Evolutionary conservation across 2,797 vertebrate species (phyloP).

Genomic region (Amniataba percoides): DNA sequence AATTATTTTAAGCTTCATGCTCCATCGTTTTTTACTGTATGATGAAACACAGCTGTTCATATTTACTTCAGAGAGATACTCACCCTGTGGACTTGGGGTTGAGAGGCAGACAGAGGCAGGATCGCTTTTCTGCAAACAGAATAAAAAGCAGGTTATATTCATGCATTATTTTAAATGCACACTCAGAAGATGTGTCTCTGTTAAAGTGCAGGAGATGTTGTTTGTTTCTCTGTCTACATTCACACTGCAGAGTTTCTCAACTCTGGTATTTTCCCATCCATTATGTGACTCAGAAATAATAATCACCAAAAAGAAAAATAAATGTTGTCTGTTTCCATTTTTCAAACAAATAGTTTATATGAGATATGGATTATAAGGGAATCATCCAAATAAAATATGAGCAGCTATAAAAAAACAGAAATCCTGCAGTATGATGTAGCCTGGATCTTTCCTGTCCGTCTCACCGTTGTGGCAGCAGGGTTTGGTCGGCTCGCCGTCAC

Average conservation of each 20-base stretch:
- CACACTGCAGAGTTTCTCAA: background rate
- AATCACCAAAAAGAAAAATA: no score
- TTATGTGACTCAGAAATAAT: conserved; percentile 1
- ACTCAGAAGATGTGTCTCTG: background rate
- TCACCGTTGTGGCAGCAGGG: conserved; percentile 80
- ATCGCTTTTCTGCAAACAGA: conserved; percentile 84
- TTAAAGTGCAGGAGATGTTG: no score
- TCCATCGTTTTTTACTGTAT: no score
- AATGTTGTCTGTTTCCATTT: no score
- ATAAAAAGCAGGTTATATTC: conserved; percentile 41
- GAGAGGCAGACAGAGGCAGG: conserved; percentile 87
- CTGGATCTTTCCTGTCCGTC: background rate
- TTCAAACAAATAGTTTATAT: background rate
- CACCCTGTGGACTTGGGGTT: conserved; percentile 85
- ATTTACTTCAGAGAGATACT: conserved; percentile 66
- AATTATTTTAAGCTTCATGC: no score
- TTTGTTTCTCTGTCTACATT: background rate
- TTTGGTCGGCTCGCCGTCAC: conserved; percentile 44
- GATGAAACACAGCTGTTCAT: conserved; percentile 2
- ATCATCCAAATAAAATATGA: background rate
- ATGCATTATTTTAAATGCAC: background rate
- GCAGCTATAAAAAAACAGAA: background rate
- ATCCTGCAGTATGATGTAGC: background rate
- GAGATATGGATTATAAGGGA: conserved; percentile 1
- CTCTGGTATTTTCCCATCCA: background rate